Conservation (phyloP, 1,140 invertebrate genomes). For the Drosophila pseudoananassae region DNA sequence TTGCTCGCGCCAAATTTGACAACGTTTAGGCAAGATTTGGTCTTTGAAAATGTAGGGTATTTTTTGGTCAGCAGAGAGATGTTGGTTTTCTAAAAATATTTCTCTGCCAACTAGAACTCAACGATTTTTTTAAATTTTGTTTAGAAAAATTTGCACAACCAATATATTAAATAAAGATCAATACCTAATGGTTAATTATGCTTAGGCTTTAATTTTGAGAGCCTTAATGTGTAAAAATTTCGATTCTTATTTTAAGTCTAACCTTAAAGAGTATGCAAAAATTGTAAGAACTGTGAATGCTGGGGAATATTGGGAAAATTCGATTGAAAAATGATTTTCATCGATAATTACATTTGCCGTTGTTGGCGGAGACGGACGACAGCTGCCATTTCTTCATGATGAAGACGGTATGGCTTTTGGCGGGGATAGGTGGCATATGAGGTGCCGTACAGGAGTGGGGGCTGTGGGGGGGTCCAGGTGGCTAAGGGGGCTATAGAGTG, state of each 20-base stretch:
- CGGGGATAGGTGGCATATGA: not conserved
- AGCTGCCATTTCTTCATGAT: constrained; percentile 17
- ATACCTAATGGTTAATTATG: no score
- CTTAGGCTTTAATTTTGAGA: no score
- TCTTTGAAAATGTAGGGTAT: not conserved
- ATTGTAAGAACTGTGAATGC: not conserved
- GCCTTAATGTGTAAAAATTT: no score
- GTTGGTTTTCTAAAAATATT: no score
- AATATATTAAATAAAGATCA: no score
- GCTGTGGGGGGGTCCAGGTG: not conserved
- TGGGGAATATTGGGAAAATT: constrained; percentile 10
- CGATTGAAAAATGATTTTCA: constrained; percentile 54
- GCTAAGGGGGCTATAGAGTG: constrained; percentile 8
- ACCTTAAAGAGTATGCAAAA: not conserved
- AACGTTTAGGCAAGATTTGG: constrained; percentile 45
- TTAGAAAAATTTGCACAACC: no score
- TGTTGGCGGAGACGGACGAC: constrained; percentile 43
- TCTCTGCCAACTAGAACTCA: no score
- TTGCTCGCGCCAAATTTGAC: constrained; percentile 74
- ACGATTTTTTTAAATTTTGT: no score
- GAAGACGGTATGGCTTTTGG: no score
- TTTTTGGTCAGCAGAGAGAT: no score
- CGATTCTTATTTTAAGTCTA: not conserved
- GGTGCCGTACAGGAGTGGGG: constrained; percentile 3
- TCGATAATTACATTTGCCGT: constrained; percentile 77